A percentile compares a stretch with the other conserved stretches of the same genome.
Evolutionary conservation across 2,888 invertebrate species (phyloP).

Genomic region (Spatulosminthurus flaviceps): DNA sequence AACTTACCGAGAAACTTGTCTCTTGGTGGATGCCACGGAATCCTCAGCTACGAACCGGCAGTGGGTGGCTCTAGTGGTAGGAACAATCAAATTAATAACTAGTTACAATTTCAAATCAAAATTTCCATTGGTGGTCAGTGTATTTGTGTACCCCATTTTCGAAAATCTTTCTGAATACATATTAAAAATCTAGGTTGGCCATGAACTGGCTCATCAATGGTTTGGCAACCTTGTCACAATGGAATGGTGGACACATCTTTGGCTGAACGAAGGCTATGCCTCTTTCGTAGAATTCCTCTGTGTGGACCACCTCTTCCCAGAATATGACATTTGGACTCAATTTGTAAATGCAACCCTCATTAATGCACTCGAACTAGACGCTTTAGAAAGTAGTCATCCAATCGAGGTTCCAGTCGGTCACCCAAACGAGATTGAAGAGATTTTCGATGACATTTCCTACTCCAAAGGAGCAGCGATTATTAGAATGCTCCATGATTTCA

Average conservation of each 20-base stretch:
- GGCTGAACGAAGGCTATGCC: slow-evolving; percentile 97
- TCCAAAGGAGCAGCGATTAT: slow-evolving; percentile 92
- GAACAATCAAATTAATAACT: slow-evolving; percentile 64
- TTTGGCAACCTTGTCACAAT: slow-evolving; percentile 98
- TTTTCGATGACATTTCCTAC: slow-evolving; percentile 97
- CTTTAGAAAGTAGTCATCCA: slow-evolving; percentile 91
- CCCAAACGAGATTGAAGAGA: slow-evolving; percentile 95
- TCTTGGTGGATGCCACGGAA: slow-evolving; percentile 89
- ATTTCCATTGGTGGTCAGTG: slow-evolving; percentile 3
- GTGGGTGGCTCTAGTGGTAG: slow-evolving; percentile 86
- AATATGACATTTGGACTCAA: slow-evolving; percentile 96
- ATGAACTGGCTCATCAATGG: slow-evolving; percentile 75
- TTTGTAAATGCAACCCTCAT: slow-evolving; percentile 91
- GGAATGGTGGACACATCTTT: slow-evolving; percentile 98
- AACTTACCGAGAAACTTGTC: slow-evolving; percentile 68
- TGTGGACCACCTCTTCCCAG: slow-evolving; percentile 90
- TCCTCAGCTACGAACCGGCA: slow-evolving; percentile 86
- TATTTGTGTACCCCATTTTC: too few relatives aligned
- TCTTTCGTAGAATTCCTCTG: slow-evolving; percentile 95
- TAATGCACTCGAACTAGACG: slow-evolving; percentile 85
- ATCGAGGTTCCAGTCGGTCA: slow-evolving; percentile 92
- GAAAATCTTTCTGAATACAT: too few relatives aligned
- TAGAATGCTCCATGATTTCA: slow-evolving; percentile 91
- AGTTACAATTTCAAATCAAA: not conserved
- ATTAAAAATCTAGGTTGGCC: slow-evolving; percentile 63